These are phyloP conservation scores for Psittacula cyanocephala DNA, from an alignment of 2,113 vertebrate genomes.

Conservation along the genomic window DNA sequence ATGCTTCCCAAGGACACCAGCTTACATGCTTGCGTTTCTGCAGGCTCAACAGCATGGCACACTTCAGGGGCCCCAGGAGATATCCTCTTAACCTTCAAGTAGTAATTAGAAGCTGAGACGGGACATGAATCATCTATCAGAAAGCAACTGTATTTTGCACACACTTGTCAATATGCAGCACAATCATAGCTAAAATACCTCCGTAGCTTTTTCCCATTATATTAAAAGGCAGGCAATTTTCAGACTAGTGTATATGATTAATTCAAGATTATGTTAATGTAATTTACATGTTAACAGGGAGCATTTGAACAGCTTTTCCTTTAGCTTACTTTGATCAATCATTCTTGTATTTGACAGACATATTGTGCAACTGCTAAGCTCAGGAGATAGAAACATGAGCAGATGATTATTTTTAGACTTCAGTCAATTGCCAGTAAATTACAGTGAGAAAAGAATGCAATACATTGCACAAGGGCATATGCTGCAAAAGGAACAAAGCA, in stretches of 20 bases:
- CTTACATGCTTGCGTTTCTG: neutral
- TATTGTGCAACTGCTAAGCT: neutral
- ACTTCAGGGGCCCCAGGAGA: neutral
- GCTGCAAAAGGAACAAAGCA: neutral
- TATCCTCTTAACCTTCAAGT: slow-evolving; percentile 30
- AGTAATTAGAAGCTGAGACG: neutral
- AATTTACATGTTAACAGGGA: slow-evolving; percentile 60
- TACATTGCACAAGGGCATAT: neutral
- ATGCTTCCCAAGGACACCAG: neutral
- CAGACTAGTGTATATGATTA: slow-evolving; percentile 33
- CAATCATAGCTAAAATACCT: slow-evolving; percentile 14
- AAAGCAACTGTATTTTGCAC: slow-evolving; percentile 22
- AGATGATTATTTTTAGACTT: slow-evolving; percentile 51
- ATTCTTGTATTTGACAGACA: slow-evolving; percentile 30
- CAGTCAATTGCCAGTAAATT: slow-evolving; percentile 30
- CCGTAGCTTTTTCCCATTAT: slow-evolving; percentile 17
- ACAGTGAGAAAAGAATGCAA: neutral
- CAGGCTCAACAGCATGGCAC: neutral
- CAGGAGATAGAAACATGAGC: neutral
- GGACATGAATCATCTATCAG: neutral
- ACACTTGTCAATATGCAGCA: slow-evolving; percentile 18
- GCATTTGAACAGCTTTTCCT: slow-evolving; percentile 38
- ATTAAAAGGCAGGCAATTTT: slow-evolving; percentile 47
- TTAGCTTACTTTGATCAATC: slow-evolving; percentile 37
- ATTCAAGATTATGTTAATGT: slow-evolving; percentile 66